phyloP scores from a whole-genome alignment of 30 jellyfish, hydroid and myxozoan genomes.

The Aurelia coerulea region DNA sequence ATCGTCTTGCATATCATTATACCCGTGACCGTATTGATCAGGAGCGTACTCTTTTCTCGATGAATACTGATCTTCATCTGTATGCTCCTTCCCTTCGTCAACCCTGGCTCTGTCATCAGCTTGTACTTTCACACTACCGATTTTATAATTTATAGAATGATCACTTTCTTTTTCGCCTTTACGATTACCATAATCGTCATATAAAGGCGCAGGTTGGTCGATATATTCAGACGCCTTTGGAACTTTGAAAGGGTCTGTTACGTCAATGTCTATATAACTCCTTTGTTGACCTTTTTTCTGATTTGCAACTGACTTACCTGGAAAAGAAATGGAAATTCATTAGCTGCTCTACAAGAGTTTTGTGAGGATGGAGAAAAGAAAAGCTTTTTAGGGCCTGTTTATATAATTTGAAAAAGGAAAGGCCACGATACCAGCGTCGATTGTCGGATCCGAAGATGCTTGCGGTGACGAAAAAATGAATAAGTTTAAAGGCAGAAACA shows the following conservation, averaged over 20 bases:
- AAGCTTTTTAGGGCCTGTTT: no score
- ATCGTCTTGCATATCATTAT: constrained; percentile 45
- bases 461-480: no score
- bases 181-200: constrained; percentile 42
- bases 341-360: no score
- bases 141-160: constrained; percentile 19
- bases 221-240: constrained; percentile 89
- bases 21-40: neutral
- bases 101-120: constrained; percentile 29
- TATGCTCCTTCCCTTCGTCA: constrained; percentile 23
- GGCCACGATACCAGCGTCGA: no score
- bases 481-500: no score
- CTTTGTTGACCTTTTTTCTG: constrained; percentile 66
- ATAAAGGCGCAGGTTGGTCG: constrained; percentile 88
- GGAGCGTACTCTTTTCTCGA: constrained; percentile 8
- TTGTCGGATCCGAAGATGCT: no score
- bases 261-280: constrained; percentile 97
- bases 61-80: constrained; percentile 21
- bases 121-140: constrained; percentile 41
- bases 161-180: constrained; percentile 48
- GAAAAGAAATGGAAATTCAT: neutral
- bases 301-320: constrained; percentile 21
- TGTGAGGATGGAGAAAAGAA: no score
- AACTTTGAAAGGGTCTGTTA: constrained; percentile 96
- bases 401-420: no score